Conservation (phyloP, 2,888 invertebrate species). For the Hemistola chrysoprasaria region DNA sequence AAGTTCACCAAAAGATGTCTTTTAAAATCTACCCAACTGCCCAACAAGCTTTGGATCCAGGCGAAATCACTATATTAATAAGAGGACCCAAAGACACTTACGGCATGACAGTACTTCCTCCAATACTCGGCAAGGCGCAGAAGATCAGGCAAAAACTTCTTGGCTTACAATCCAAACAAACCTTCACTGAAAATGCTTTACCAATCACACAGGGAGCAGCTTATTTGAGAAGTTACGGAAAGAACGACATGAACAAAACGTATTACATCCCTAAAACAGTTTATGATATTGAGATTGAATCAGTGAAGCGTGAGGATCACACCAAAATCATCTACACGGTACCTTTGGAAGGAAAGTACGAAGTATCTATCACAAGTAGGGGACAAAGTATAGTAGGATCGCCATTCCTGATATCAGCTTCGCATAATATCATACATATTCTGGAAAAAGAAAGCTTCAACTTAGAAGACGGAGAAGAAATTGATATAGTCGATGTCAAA, state of each 20-base stretch:
- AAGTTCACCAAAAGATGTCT: slow-evolving; percentile 75
- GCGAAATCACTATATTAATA: slow-evolving; percentile 72
- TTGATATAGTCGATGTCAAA: slow-evolving; percentile 68
- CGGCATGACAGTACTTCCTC: slow-evolving; percentile 68
- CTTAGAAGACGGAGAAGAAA: slow-evolving; percentile 74
- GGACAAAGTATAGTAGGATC: slow-evolving; percentile 82
- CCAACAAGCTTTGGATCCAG: slow-evolving; percentile 71
- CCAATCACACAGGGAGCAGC: slow-evolving; percentile 72
- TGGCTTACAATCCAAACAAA: slow-evolving; percentile 59
- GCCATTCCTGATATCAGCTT: slow-evolving; percentile 78
- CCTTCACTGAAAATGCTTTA: slow-evolving; percentile 61
- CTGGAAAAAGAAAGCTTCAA: slow-evolving; percentile 64
- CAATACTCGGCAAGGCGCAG: slow-evolving; percentile 73
- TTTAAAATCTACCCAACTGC: slow-evolving; percentile 83
- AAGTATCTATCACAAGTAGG: slow-evolving; percentile 80
- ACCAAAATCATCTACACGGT: slow-evolving; percentile 78
- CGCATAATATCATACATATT: slow-evolving; percentile 55
- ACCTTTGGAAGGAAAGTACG: slow-evolving; percentile 77
- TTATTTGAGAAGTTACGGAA: slow-evolving; percentile 69
- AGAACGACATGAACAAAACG: slow-evolving; percentile 72
- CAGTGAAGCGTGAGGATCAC: slow-evolving; percentile 69
- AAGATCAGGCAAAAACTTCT: slow-evolving; percentile 68
- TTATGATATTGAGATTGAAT: slow-evolving; percentile 77
- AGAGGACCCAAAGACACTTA: slow-evolving; percentile 73
- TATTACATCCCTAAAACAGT: slow-evolving; percentile 73